Conservation (phyloP, 1,140 invertebrate species). For the Brachionus rotundiformis region DNA sequence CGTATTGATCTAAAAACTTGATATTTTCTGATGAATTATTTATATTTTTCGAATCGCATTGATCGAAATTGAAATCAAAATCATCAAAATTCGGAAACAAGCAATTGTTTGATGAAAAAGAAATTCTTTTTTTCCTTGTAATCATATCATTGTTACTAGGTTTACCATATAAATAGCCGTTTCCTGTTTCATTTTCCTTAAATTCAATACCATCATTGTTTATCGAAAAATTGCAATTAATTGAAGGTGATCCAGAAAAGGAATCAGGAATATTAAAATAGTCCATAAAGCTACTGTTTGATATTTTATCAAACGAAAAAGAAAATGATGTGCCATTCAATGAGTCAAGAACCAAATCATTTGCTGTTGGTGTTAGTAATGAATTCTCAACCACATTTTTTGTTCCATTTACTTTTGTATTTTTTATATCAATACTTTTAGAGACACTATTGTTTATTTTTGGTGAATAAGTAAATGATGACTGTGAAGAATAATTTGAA, state of each 20-base stretch:
- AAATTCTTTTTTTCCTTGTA: neutral
- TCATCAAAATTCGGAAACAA: constrained; percentile 20
- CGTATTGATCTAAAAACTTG: neutral
- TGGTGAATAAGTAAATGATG: neutral
- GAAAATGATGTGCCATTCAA: neutral
- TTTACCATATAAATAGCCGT: neutral
- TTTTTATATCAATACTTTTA: neutral
- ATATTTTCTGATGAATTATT: neutral
- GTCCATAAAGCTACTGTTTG: constrained; percentile 30
- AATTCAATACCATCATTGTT: neutral
- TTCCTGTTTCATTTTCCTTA: neutral
- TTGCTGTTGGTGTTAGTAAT: neutral
- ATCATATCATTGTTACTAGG: neutral
- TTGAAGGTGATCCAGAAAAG: neutral
- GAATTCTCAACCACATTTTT: neutral
- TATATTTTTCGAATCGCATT: neutral
- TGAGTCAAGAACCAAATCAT: neutral
- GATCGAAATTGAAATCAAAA: neutral
- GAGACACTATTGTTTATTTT: neutral
- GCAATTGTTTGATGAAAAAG: neutral
- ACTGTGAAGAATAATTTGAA: neutral
- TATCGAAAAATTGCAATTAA: neutral
- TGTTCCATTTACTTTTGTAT: neutral
- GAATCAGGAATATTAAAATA: neutral
- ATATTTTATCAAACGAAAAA: constrained; percentile 1